A percentile compares a stretch with the other conserved stretches of the same genome.
phyloP scores from a whole-genome alignment of 1,140 invertebrate genomes.

The Eumaeus atala region DNA sequence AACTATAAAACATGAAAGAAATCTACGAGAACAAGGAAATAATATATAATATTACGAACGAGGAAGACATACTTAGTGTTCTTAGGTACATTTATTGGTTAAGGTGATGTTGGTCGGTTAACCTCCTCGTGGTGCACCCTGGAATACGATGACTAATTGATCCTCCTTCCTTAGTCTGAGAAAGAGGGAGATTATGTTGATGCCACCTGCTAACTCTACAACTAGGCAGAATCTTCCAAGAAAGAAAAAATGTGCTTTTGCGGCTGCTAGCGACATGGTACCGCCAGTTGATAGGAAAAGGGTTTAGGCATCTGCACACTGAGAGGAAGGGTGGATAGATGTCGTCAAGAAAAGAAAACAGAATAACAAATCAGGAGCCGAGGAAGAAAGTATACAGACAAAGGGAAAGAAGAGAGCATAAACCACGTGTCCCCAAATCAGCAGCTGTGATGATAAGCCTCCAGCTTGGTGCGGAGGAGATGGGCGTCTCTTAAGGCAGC shows the following conservation, averaged over 20 bases:
- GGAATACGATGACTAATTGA: too few relatives aligned
- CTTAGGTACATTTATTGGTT: too few relatives aligned
- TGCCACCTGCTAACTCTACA: neutral
- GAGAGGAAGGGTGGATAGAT: neutral
- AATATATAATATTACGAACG: too few relatives aligned
- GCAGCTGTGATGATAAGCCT: constrained; percentile 18
- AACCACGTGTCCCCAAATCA: constrained; percentile 9
- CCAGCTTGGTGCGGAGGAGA: constrained; percentile 14
- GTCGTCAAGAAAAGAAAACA: neutral
- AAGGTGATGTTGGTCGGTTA: too few relatives aligned
- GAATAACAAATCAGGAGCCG: too few relatives aligned
- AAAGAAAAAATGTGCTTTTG: neutral
- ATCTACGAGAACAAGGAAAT: too few relatives aligned
- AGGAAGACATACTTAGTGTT: too few relatives aligned
- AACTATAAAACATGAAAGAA: too few relatives aligned
- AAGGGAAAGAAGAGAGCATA: constrained; percentile 3
- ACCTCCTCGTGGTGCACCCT: too few relatives aligned
- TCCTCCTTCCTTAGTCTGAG: too few relatives aligned
- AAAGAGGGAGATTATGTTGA: neutral
- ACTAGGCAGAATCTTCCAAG: neutral
- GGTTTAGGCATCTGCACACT: neutral
- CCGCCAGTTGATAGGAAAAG: too few relatives aligned
- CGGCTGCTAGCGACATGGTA: neutral
- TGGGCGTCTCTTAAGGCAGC: constrained; percentile 7
- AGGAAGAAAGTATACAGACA: neutral